Evolutionary conservation across 1,140 invertebrate species (phyloP).

Genomic region (Hesperophylax magnus): DNA sequence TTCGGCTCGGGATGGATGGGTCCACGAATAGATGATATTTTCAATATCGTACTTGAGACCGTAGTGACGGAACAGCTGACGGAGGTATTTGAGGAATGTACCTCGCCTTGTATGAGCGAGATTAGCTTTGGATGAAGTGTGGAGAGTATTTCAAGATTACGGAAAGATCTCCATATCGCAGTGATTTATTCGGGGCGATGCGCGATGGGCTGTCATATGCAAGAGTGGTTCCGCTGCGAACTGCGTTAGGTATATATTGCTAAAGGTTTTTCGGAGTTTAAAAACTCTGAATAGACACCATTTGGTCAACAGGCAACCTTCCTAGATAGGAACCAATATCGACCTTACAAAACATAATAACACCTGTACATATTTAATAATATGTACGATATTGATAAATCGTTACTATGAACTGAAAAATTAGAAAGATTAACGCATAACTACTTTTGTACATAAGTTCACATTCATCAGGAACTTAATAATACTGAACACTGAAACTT

Average conservation of each 20-base stretch:
- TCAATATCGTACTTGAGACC: conserved; percentile 13
- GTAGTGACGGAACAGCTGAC: conserved; percentile 4
- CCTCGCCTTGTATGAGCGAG: background rate
- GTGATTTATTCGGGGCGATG: conserved; percentile 1
- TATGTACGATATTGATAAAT: too few species aligned
- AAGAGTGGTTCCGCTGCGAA: background rate
- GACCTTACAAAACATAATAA: too few species aligned
- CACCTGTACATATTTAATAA: too few species aligned
- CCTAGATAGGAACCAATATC: too few species aligned
- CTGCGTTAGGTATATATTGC: background rate
- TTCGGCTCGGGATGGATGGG: conserved; percentile 1
- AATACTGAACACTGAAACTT: too few species aligned
- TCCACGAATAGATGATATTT: background rate
- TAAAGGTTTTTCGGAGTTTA: background rate
- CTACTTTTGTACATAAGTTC: too few species aligned
- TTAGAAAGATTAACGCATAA: too few species aligned
- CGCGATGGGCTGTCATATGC: conserved; percentile 7
- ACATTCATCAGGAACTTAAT: too few species aligned
- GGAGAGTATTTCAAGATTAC: conserved; percentile 2
- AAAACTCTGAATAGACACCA: background rate
- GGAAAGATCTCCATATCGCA: conserved; percentile 9
- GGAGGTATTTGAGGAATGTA: conserved; percentile 24
- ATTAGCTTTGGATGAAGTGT: background rate
- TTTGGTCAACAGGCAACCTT: too few species aligned
- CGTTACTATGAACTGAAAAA: too few species aligned